These are phyloP conservation scores for Paramisgurnus dabryanus DNA, from an alignment of 2,113 vertebrate species.

Conservation along the genomic window DNA sequence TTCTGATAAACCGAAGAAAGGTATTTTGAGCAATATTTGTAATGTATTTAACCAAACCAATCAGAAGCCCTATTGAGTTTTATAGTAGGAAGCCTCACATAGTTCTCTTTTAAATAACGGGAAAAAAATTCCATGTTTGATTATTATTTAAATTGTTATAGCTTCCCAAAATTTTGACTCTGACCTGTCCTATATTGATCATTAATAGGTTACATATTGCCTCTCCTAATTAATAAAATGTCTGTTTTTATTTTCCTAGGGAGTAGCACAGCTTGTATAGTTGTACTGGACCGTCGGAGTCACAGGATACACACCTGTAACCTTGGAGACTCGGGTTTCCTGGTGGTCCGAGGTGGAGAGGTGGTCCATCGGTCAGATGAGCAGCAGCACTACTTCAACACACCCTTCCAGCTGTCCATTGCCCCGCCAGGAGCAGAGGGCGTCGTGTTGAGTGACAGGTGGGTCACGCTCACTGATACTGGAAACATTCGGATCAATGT, in stretches of 20 bases:
- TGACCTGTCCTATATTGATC: too few relatives aligned
- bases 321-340: slow-evolving; percentile 94
- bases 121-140: too few relatives aligned
- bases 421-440: slow-evolving; percentile 93
- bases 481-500: not conserved
- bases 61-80: too few relatives aligned
- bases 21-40: too few relatives aligned
- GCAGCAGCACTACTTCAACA: slow-evolving; percentile 93
- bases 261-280: slow-evolving; percentile 92
- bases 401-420: slow-evolving; percentile 96
- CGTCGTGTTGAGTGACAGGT: slow-evolving; percentile 84
- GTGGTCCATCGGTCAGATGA: slow-evolving; percentile 97
- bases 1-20: too few relatives aligned
- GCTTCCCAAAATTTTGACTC: too few relatives aligned
- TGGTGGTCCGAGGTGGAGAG: slow-evolving; percentile 93
- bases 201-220: too few relatives aligned
- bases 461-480: slow-evolving; percentile 34
- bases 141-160: too few relatives aligned
- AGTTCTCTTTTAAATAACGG: too few relatives aligned
- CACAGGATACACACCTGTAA: slow-evolving; percentile 94
- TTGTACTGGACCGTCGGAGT: slow-evolving; percentile 90
- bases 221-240: too few relatives aligned
- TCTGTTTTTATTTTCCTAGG: slow-evolving; percentile 70
- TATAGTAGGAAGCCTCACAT: too few relatives aligned
- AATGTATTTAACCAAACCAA: too few relatives aligned